Base-by-base conservation (phyloP, 2,113 vertebrate genomes). In the Mohoua ochrocephala region DNA sequence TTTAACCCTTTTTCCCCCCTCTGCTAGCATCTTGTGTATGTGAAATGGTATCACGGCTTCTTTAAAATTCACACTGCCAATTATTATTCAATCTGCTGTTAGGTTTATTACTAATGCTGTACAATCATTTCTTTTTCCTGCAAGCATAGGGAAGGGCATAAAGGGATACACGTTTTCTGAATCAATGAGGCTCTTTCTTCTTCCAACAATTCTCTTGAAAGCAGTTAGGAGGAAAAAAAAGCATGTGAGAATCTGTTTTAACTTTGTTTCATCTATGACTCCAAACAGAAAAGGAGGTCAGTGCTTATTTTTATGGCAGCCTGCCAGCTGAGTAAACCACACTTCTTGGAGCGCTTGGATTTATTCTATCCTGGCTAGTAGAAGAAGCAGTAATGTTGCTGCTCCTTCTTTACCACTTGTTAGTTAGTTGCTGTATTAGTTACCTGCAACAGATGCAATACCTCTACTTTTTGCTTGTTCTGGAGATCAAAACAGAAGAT, bases 111-210 rank as follows among this genome's bases (percentile, higher is more conserved):
- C 42, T 91, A 35, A 33, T 18, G 39, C 9, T 68, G 22, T 49
- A 21, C 33, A 79, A 21, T 50, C 0, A 21, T 56, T 81, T 39
- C 2, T 70, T 88, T 86, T 71, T 28, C 39, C 6, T 5, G 1
- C 53, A 26, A 84, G 33, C 12, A 41, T 63, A 67, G 41, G 27
- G 15, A 52, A 47, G 7, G 56, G 15, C 22, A 30, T 56, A 50
- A 59, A 39, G 18, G 18, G n/a, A 10, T 42, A 19, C 7, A 15
- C 0, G 0, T 89, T 65, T 91, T 65, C 17, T 81, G 52, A 54
- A 69, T 57, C 31, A 60, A 1, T 39, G 33, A 75, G 22, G 7
- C 23, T 75, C 50, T 82, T 91, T 49, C 15, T 76, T 86, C 18
- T 35, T 94, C 59, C 30, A 56, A 7, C 30, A 60, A 33, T 53